Percentiles rank a stretch among this genome's conserved stretches.
These are phyloP conservation scores for Cirrhinus mrigala DNA, from an alignment of 2,797 vertebrate genomes.

Conservation along the genomic window DNA sequence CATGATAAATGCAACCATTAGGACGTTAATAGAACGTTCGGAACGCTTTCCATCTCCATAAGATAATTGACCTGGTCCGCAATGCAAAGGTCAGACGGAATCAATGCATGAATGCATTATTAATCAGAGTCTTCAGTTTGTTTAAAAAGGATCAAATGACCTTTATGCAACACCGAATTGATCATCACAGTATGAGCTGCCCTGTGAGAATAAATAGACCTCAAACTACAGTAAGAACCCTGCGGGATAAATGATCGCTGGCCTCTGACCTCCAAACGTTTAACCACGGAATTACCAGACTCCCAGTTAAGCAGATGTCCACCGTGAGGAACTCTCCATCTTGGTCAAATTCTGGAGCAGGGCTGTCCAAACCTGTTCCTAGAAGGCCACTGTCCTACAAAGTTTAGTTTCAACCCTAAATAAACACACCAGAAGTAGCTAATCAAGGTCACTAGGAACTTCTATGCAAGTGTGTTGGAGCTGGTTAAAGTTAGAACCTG, in stretches of 20 bases:
- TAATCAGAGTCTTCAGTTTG: conserved; percentile 72
- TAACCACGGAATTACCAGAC: neutral
- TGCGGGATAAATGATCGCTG: conserved; percentile 32
- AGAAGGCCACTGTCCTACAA: neutral
- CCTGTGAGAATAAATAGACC: conserved; percentile 54
- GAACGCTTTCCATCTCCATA: conserved; percentile 61
- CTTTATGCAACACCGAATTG: conserved; percentile 74
- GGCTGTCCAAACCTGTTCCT: neutral
- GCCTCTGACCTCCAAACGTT: conserved; percentile 38
- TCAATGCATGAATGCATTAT: conserved; percentile 75
- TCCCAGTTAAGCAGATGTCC: conserved; percentile 20
- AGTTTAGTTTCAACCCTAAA: neutral
- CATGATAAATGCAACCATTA: conserved; percentile 68
- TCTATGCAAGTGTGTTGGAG: neutral
- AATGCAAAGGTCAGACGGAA: conserved; percentile 74
- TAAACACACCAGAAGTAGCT: neutral
- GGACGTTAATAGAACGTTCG: conserved; percentile 62
- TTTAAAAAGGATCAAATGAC: conserved; percentile 76
- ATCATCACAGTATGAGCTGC: conserved; percentile 64
- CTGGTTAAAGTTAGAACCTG: neutral
- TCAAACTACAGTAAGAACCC: conserved; percentile 35
- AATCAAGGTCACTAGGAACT: neutral
- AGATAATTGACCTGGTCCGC: conserved; percentile 71
- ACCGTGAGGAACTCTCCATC: neutral
- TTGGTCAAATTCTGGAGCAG: neutral